Evolutionary conservation across 2,113 vertebrate species (phyloP).

Genomic region (Ellobius talpinus): DNA sequence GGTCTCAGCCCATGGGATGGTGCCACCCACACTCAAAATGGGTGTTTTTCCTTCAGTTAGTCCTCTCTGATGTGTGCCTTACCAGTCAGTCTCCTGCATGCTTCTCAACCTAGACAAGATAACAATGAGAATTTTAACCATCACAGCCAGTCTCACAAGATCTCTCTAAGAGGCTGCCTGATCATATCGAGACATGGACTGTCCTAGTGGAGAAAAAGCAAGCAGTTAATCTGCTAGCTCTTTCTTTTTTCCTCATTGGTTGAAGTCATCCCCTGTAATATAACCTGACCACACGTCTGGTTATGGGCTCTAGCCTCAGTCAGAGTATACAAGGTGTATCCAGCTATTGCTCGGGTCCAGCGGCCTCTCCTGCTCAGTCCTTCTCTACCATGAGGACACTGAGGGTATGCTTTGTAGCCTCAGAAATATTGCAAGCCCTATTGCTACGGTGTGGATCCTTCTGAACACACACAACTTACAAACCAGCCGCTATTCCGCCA

Average conservation of each 20-base stretch:
- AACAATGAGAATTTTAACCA: neutral
- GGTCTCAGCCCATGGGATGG: too few relatives aligned
- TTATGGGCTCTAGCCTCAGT: neutral
- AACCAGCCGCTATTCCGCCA: neutral
- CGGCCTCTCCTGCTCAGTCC: neutral
- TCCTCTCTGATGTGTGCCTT: neutral
- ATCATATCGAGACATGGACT: neutral
- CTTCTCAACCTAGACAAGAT: neutral
- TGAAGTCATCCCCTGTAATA: neutral
- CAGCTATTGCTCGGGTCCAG: neutral
- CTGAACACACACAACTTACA: neutral
- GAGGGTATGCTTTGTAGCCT: neutral
- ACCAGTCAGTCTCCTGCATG: neutral
- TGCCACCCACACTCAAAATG: neutral
- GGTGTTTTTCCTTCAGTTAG: neutral
- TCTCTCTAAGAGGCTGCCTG: neutral
- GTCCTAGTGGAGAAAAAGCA: neutral
- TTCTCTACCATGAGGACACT: neutral
- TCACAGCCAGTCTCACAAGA: neutral
- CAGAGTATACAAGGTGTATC: accelerated
- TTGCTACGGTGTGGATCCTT: neutral
- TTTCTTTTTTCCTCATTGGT: neutral
- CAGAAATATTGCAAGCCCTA: neutral
- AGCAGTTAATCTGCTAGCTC: neutral
- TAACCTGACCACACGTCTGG: neutral